Evolutionary conservation across 1,140 invertebrate species (phyloP).

Genomic region (Melanaphis sacchari): DNA sequence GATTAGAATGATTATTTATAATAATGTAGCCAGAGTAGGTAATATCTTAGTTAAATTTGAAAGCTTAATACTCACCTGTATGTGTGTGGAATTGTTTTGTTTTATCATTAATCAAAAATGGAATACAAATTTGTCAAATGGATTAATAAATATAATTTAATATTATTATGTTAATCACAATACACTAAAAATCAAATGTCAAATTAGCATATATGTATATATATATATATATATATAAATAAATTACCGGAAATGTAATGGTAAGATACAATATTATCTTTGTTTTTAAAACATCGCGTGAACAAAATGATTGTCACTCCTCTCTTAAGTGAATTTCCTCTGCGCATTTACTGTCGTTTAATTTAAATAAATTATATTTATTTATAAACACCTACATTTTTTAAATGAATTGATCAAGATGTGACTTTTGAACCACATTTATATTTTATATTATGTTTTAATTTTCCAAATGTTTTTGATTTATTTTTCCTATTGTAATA

Average conservation of each 20-base stretch:
- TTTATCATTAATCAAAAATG: neutral
- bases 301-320: slow-evolving; percentile 1
- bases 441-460: neutral
- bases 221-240: too few relatives aligned
- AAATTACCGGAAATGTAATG: neutral
- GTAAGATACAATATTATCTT: neutral
- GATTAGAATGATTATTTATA: too few relatives aligned
- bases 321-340: slow-evolving; percentile 41
- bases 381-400: slow-evolving; percentile 15
- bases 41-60: too few relatives aligned
- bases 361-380: neutral
- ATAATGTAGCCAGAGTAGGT: too few relatives aligned
- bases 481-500: neutral
- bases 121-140: neutral
- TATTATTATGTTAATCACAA: neutral
- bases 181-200: neutral
- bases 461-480: neutral
- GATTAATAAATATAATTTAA: neutral
- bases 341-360: neutral
- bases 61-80: too few relatives aligned
- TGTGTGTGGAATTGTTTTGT: neutral
- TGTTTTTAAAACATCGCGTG: slow-evolving; percentile 32
- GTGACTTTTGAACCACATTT: neutral
- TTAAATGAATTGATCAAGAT: neutral
- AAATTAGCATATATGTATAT: too few relatives aligned